Base-by-base conservation (phyloP, 2,797 vertebrate species). In the Sciaenops ocellatus region DNA sequence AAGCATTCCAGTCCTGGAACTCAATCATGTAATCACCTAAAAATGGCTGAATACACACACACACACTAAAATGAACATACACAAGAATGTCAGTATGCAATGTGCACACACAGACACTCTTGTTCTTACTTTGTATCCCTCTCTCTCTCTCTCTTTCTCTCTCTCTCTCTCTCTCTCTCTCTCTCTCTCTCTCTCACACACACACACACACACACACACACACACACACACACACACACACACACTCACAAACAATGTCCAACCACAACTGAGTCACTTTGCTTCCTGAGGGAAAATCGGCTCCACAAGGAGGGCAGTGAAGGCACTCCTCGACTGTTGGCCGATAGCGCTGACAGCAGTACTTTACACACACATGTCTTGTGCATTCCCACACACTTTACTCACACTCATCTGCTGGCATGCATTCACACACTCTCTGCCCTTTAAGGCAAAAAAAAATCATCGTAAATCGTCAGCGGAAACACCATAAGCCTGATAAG, bases 201-300 rank as follows among this genome's bases (percentile, higher is more conserved):
- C 34, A 34, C 30, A 34, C 34, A 34, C 78, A 69, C 54, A 47
- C 78, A 72, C 60, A 69, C 64, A 71, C 48, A 42, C 72, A 62
- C 71, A 56, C 63, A 73, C 72, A 79, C 78, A 67, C 46, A 54
- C 75, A 64, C 71, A 66, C 55, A 60, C 34, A 48, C 73, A 66
- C 68, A 60, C 48, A 81, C 85, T 81, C 87, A 83, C 82, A 92
- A 88, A 93, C 88, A 90, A 88, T 89, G 87, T 90, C 74, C 84
- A 87, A 95, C 95, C 94, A 93, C 94, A 90, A 90, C 91, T 95
- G 94, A 95, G 91, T 95, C 94, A 95, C 83, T 91, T 86, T 79
- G 83, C 89, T 94, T 95, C 91, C 92, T 92, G 89, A 85, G 87
- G 92, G 90, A 90, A 93, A 93, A 85, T 78, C 85, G 78, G 82